Evolutionary conservation across 2,888 invertebrate species (phyloP).

Genomic region (Deilephila porcellus): DNA sequence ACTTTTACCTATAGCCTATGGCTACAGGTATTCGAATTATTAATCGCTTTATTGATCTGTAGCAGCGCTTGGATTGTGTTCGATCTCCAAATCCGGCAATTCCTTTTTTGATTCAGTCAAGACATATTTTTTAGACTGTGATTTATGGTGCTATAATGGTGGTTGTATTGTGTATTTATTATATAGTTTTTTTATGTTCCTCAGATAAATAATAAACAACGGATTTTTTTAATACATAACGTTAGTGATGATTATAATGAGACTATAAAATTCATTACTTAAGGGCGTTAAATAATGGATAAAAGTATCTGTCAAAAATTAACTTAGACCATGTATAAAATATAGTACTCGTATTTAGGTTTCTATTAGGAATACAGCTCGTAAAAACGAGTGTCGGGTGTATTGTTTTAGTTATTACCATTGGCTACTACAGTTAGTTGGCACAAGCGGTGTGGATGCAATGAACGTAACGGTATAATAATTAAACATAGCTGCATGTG

Average conservation of each 20-base stretch:
- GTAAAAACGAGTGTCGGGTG: too few relatives aligned
- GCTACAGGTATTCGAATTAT: conserved; percentile 30
- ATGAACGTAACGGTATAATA: conserved; percentile 24
- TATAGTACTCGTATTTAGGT: too few relatives aligned
- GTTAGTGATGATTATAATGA: too few relatives aligned
- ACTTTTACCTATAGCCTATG: background rate
- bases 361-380: too few relatives aligned
- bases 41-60: background rate
- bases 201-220: too few relatives aligned
- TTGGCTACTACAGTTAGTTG: background rate
- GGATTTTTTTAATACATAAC: too few relatives aligned
- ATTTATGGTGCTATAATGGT: background rate
- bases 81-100: background rate
- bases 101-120: background rate
- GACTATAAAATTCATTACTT: too few relatives aligned
- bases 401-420: background rate
- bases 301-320: too few relatives aligned
- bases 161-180: background rate
- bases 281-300: too few relatives aligned
- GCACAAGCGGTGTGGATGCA: conserved; percentile 15
- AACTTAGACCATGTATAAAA: too few relatives aligned
- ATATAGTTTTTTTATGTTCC: too few relatives aligned
- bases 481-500: conserved; percentile 22
- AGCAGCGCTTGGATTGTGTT: background rate
- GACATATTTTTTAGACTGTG: background rate